Evolutionary conservation across 1,140 invertebrate genomes (phyloP).

Genomic region (Drosophila nigromelanica): DNA sequence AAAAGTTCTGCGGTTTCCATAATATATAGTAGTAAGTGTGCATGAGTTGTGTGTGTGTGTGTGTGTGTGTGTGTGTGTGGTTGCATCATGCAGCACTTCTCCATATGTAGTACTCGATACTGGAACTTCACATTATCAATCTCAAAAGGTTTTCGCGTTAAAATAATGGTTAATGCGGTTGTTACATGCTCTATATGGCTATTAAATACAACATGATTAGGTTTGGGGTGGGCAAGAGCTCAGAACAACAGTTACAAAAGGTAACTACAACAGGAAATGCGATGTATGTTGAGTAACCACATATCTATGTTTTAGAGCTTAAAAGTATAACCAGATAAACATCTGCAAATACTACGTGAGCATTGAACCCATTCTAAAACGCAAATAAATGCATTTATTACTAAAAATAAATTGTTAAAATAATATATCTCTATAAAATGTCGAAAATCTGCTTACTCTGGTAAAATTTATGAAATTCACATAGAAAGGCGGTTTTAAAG

Average conservation of each 20-base stretch:
- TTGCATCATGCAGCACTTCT: conserved; percentile 13
- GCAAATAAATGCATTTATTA: no score
- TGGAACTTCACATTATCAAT: conserved; percentile 23
- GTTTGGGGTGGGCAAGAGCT: conserved; percentile 1
- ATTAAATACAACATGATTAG: neutral
- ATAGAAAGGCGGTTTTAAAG: neutral
- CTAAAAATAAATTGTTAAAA: no score
- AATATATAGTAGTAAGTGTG: neutral
- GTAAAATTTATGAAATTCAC: neutral
- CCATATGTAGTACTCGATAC: neutral
- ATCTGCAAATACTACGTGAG: neutral
- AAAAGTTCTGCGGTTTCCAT: conserved; percentile 22
- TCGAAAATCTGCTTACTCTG: no score
- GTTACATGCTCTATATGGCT: conserved; percentile 8
- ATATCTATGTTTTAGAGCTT: neutral
- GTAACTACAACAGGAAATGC: conserved; percentile 1
- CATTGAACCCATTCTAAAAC: neutral
- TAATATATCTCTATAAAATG: no score
- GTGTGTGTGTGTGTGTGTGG: conserved; percentile 3
- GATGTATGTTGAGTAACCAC: neutral
- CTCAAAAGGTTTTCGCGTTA: conserved; percentile 4
- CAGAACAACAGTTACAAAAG: neutral
- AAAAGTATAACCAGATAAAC: neutral
- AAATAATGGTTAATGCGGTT: conserved; percentile 11
- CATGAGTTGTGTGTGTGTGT: neutral